phyloP scores from a whole-genome alignment of 2,113 vertebrate genomes.

The Cynopterus brachyotis region DNA sequence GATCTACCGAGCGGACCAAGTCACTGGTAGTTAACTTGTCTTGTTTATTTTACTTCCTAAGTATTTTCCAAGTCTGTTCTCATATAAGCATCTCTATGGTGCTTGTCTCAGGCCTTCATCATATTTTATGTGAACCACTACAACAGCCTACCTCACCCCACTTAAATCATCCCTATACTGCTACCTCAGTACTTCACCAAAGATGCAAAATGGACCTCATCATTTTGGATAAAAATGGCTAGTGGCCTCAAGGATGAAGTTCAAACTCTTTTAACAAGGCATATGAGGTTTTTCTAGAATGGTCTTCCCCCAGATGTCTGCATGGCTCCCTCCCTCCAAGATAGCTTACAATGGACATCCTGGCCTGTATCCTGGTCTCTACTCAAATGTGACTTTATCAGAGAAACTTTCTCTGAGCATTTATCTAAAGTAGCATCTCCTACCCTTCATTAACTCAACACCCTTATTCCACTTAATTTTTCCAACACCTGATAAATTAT shows the following conservation, averaged over 20 bases:
- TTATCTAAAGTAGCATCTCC: neutral
- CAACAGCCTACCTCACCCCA: neutral
- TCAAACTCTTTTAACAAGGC: neutral
- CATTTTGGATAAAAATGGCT: constrained; percentile 14
- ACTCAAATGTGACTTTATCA: neutral
- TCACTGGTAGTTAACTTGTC: neutral
- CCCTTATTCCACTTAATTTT: neutral
- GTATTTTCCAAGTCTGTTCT: neutral
- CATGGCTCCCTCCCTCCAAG: neutral
- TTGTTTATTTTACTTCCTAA: constrained; percentile 11
- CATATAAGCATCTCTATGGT: neutral
- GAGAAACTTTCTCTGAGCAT: neutral
- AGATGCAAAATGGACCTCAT: neutral
- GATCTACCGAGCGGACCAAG: neutral
- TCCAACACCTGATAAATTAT: neutral
- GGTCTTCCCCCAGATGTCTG: neutral
- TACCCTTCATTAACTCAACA: neutral
- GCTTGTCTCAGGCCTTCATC: neutral
- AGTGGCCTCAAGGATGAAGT: neutral
- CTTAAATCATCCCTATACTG: constrained; percentile 10
- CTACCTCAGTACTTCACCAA: neutral
- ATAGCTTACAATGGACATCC: neutral
- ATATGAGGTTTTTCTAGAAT: neutral
- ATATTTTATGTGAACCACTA: neutral
- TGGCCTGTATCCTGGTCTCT: neutral